Base-by-base conservation (phyloP, 2,797 vertebrate genomes). In the Sebastes matsubarae region DNA sequence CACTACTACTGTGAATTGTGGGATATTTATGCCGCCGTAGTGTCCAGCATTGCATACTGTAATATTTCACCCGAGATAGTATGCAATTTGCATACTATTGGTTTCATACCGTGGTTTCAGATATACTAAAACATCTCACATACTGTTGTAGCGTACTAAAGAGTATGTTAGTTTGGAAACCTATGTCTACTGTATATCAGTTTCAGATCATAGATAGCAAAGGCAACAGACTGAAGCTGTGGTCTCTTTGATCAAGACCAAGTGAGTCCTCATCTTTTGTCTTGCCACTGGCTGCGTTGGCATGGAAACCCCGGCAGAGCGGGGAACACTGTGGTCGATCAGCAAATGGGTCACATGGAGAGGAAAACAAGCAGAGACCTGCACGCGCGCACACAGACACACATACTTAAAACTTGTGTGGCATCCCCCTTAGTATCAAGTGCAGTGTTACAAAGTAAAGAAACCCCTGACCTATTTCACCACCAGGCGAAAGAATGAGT, bases 281-380 rank as follows among this genome's bases (percentile, higher is more conserved):
- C 93, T 95, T 84, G 94, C 93, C 90, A 89, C 90, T 86, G 91
- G 89, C 91, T 82, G 83, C 79, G 94, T 96, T 96, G 93, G 95
- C 95, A 96, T 96, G 94, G 96, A 95, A 96, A 96, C 95, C 90
- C 82, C 80, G 54, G 87, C 86, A 75, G 89, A 94, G 93, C 86
- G 82, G 94, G 94, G 93, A 95, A 94, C 92, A 92, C 94, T 94
- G 85, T 94, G 94, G 94, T 95, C 91, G 89, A 94, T 95, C 92
- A 84, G 93, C 94, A 96, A 96, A 93, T 95, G 94, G 95, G 95
- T 96, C 95, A 95, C 92, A 94, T 80, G 90, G 90, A 89, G 90
- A 92, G 82, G 71, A 91, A 91, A 90, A 91, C 90, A 91, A 89
- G 91, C 75, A 46, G 68, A 79, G 42, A 69, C 55, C 38, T 71